Conservation (phyloP, 1,140 invertebrate species). For the Tetranychus cinnabarinus region DNA sequence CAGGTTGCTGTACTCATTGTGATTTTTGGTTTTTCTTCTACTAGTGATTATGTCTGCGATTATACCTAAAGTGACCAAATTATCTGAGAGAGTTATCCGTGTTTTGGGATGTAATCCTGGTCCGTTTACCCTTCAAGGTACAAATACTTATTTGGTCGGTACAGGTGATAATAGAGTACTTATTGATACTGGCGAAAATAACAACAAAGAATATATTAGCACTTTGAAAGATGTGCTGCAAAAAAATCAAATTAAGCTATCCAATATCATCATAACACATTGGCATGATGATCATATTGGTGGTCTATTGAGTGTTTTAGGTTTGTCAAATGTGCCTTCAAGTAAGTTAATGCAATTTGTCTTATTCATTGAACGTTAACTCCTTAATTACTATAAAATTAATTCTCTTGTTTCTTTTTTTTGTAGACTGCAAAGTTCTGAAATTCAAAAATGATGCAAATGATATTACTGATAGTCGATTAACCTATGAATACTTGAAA, state of each 20-base stretch:
- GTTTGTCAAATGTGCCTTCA: slow-evolving; percentile 4
- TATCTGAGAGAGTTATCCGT: slow-evolving; percentile 53
- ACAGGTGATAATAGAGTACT: slow-evolving; percentile 40
- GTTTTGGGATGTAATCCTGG: slow-evolving; percentile 85
- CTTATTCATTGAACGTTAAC: too few relatives aligned
- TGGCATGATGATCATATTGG: slow-evolving; percentile 93
- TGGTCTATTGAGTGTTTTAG: slow-evolving; percentile 45
- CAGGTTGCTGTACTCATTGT: too few relatives aligned
- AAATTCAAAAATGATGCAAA: slow-evolving; percentile 29
- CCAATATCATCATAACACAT: slow-evolving; percentile 72
- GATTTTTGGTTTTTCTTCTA: too few relatives aligned
- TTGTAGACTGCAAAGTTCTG: slow-evolving; percentile 32
- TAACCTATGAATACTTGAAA: slow-evolving; percentile 31
- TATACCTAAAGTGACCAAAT: slow-evolving; percentile 43
- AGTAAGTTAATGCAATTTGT: too few relatives aligned
- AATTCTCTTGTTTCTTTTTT: background rate
- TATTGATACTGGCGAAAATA: slow-evolving; percentile 64
- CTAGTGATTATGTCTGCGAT: too few relatives aligned
- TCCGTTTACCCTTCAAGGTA: slow-evolving; percentile 77
- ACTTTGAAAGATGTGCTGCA: slow-evolving; percentile 39
- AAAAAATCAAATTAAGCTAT: slow-evolving; percentile 44
- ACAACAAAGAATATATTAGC: slow-evolving; percentile 49
- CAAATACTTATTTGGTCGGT: slow-evolving; percentile 56
- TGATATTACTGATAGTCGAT: slow-evolving; percentile 15
- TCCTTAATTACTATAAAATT: background rate